Percentiles rank a stretch among this genome's conserved stretches.
Conservation (phyloP, 92 coral and sea anemone species). For the Paramuricea clavata region DNA sequence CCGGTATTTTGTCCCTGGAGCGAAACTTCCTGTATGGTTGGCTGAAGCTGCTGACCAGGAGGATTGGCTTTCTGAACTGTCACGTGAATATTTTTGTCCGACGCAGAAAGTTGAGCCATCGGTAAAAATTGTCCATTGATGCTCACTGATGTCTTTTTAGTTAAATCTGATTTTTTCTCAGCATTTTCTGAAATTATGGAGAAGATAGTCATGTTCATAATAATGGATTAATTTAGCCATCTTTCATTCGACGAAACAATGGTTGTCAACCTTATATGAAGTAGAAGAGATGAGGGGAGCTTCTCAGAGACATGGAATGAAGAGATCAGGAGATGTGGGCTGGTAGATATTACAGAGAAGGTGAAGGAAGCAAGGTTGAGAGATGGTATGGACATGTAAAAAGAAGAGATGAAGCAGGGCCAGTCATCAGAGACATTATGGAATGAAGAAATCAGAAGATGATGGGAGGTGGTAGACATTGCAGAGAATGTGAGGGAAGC, state of each 20-base stretch:
- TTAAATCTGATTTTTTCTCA: constrained; percentile 11
- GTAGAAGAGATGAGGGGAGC: too few relatives aligned
- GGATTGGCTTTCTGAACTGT: constrained; percentile 24
- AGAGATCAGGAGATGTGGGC: too few relatives aligned
- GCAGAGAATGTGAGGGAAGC: neutral
- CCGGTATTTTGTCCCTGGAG: neutral
- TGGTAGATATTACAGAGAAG: too few relatives aligned
- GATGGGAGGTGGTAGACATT: neutral
- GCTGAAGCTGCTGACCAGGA: constrained; percentile 2
- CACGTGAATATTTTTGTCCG: constrained; percentile 43
- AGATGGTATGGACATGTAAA: too few relatives aligned
- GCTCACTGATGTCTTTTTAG: constrained; percentile 35
- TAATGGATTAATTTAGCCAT: too few relatives aligned
- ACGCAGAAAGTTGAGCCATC: neutral
- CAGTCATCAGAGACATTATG: too few relatives aligned
- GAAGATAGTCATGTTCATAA: neutral
- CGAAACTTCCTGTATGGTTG: neutral
- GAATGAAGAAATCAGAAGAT: neutral
- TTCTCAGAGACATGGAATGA: too few relatives aligned
- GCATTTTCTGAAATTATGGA: neutral
- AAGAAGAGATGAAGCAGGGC: neutral
- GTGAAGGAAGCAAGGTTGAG: too few relatives aligned
- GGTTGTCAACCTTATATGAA: too few relatives aligned
- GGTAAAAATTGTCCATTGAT: constrained; percentile 40
- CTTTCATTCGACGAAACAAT: too few relatives aligned